These are phyloP conservation scores for Tenthredo mesomela DNA, from an alignment of 2,888 invertebrate genomes.

Conservation along the genomic window DNA sequence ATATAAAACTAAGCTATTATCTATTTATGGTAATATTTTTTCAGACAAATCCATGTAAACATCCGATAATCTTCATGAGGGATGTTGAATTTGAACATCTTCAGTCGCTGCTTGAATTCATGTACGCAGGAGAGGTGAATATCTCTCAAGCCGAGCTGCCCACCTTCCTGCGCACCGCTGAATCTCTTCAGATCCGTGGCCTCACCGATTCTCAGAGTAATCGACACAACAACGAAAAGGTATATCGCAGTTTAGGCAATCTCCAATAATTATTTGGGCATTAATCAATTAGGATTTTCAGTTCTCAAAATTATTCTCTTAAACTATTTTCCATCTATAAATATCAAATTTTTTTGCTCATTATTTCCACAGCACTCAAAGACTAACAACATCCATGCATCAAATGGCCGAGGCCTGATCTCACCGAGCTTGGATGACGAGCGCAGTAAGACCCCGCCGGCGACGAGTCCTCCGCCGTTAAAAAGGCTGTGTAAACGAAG, in stretches of 20 bases:
- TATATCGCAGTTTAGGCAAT: conserved; percentile 54
- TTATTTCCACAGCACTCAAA: conserved; percentile 70
- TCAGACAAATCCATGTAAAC: conserved; percentile 91
- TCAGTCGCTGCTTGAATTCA: conserved; percentile 89
- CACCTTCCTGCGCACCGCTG: conserved; percentile 88
- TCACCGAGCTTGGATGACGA: conserved; percentile 76
- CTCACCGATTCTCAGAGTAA: conserved; percentile 83
- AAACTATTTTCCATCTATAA: conserved; percentile 18
- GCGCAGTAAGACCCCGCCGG: conserved; percentile 75
- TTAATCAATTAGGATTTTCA: neutral
- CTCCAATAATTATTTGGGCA: neutral
- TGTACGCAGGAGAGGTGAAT: conserved; percentile 93
- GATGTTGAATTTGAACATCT: conserved; percentile 90
- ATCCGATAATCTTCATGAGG: conserved; percentile 92
- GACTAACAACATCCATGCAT: conserved; percentile 74
- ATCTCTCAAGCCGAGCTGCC: conserved; percentile 89
- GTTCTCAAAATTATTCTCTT: neutral
- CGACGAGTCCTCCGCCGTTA: conserved; percentile 76
- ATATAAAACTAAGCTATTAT: neutral
- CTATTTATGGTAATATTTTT: conserved; percentile 70
- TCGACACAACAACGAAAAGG: conserved; percentile 77
- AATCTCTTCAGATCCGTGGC: conserved; percentile 89
- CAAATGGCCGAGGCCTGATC: conserved; percentile 75
- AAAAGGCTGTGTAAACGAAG: conserved; percentile 77
- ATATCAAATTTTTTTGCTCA: conserved; percentile 33